These are phyloP conservation scores for Lordiphosa clarofinis DNA, from an alignment of 1,140 invertebrate species.

Conservation along the genomic window DNA sequence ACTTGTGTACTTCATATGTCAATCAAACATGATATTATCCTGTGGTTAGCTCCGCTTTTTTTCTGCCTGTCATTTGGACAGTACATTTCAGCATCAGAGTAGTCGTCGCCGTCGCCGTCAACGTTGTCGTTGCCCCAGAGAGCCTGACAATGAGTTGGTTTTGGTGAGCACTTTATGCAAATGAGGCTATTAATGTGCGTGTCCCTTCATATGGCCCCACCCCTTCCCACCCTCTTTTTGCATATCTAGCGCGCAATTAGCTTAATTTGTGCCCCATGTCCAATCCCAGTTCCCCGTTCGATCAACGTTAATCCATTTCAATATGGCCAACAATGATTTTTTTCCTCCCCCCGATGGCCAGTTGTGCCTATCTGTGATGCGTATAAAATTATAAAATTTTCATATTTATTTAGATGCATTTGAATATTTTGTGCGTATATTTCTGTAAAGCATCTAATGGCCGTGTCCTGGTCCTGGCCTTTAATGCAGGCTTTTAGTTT, in stretches of 20 bases:
- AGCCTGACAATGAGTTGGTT: constrained; percentile 9
- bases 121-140: constrained; percentile 16
- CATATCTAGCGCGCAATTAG: constrained; percentile 71
- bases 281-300: constrained; percentile 26
- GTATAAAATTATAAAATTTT: constrained; percentile 61
- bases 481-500: constrained; percentile 70
- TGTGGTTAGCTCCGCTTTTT: constrained; percentile 18
- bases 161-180: constrained; percentile 54
- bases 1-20: constrained; percentile 23
- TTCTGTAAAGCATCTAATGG: constrained; percentile 29
- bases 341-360: constrained; percentile 16
- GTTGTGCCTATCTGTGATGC: constrained; percentile 46
- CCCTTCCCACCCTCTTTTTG: constrained; percentile 24
- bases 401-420: constrained; percentile 76
- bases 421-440: constrained; percentile 73
- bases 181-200: constrained; percentile 67
- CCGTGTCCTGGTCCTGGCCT: constrained; percentile 24
- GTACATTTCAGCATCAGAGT: constrained; percentile 32
- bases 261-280: constrained; percentile 65
- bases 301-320: constrained; percentile 74
- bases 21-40: constrained; percentile 41
- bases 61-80: constrained; percentile 42
- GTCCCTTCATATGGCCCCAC: background rate
- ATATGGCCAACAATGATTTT: constrained; percentile 50
- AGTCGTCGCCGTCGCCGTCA: background rate